phyloP scores from a whole-genome alignment of 1,140 invertebrate genomes.

The Brachystomella parvula region DNA sequence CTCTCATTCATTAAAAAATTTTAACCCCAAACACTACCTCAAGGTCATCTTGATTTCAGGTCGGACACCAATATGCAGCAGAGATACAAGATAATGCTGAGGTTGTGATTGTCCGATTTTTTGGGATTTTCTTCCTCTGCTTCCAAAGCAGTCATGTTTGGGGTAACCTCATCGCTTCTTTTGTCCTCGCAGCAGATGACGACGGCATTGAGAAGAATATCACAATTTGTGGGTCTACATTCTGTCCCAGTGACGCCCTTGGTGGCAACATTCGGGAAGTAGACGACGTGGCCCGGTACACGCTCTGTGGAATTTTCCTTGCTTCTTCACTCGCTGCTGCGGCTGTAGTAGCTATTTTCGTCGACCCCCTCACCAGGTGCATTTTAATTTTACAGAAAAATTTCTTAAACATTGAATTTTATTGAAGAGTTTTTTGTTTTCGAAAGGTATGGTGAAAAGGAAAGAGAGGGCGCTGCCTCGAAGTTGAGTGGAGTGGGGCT shows the following conservation, averaged over 20 bases:
- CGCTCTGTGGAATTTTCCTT: conserved; percentile 18
- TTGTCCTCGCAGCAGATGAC: conserved; percentile 62
- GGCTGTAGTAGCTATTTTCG: conserved; percentile 42
- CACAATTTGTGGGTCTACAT: conserved; percentile 68
- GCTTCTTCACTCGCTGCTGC: conserved; percentile 6
- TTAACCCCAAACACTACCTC: conserved; percentile 24
- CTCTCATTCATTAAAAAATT: conserved; percentile 12
- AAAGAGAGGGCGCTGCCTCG: conserved; percentile 50
- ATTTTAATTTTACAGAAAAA: no score
- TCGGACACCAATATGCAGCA: conserved; percentile 78
- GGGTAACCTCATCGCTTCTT: conserved; percentile 89
- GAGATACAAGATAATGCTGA: conserved; percentile 77
- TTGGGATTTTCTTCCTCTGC: conserved; percentile 95
- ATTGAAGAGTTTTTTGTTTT: no score
- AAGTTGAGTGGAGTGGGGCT: conserved; percentile 54
- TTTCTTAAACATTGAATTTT: no score
- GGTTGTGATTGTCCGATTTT: conserved; percentile 87
- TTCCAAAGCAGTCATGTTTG: conserved; percentile 91
- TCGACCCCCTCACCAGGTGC: conserved; percentile 22
- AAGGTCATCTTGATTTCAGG: conserved; percentile 40
- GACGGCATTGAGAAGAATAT: conserved; percentile 37
- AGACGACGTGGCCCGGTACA: conserved; percentile 57
- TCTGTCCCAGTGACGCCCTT: conserved; percentile 53
- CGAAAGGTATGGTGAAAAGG: conserved; percentile 69
- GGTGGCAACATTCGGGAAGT: conserved; percentile 43